Conservation (phyloP, 2,113 vertebrate species). For the Oncorhynchus clarkii region DNA sequence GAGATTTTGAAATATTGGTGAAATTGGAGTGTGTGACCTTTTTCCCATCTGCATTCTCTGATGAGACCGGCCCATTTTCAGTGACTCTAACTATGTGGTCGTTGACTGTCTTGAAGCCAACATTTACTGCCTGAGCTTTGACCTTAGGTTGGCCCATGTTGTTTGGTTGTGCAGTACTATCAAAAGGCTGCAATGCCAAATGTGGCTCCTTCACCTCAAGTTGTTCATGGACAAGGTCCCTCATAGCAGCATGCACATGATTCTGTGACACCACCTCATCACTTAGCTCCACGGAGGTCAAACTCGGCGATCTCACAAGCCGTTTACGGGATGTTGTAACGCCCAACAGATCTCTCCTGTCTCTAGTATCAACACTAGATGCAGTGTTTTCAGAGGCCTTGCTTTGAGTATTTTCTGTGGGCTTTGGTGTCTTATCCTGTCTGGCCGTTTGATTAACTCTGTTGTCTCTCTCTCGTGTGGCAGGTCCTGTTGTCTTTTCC, state of each 20-base stretch:
- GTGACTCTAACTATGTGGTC: slow-evolving; percentile 61
- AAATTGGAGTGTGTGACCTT: too few species aligned
- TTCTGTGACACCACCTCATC: neutral
- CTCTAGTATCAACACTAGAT: neutral
- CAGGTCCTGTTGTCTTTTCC: neutral
- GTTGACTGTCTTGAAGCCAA: slow-evolving; percentile 63
- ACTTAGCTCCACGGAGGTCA: neutral
- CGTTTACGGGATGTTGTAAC: neutral
- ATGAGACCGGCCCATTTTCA: too few species aligned
- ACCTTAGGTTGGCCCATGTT: slow-evolving; percentile 1
- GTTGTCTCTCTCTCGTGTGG: neutral
- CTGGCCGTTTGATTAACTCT: neutral
- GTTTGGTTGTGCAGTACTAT: neutral
- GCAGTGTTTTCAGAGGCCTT: neutral
- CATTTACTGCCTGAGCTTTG: slow-evolving; percentile 42
- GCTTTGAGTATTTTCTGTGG: neutral
- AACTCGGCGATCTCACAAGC: neutral
- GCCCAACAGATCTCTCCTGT: slow-evolving; percentile 4
- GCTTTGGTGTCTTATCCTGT: neutral
- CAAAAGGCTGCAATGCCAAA: neutral
- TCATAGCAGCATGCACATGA: neutral
- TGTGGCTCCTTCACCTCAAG: neutral
- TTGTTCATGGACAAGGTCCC: neutral
- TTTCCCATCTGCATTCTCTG: too few species aligned
- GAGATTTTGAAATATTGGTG: too few species aligned